These are phyloP conservation scores for Neosilurus mollespiculum DNA, from an alignment of 2,797 vertebrate species.

Conservation along the genomic window DNA sequence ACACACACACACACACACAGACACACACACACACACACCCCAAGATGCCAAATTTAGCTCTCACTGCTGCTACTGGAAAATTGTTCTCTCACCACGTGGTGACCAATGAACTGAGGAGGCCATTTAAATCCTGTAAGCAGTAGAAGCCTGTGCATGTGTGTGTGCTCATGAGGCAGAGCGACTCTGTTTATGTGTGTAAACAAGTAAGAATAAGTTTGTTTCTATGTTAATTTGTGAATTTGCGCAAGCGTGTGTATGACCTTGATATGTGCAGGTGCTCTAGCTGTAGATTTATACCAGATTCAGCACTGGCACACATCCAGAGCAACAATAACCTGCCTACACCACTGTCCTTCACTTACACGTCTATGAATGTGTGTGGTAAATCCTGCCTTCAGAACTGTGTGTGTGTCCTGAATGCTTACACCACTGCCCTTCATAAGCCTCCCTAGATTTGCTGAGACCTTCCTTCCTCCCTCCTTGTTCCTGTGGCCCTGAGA, in stretches of 20 bases:
- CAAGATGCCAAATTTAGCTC: constrained; percentile 39
- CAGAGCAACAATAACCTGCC: constrained; percentile 28
- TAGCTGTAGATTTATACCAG: constrained; percentile 23
- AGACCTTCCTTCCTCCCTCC: constrained; percentile 14
- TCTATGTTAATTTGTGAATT: constrained; percentile 5
- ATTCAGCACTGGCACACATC: constrained; percentile 19
- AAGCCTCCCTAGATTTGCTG: constrained; percentile 39
- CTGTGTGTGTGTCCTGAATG: constrained; percentile 38
- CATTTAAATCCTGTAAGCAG: constrained; percentile 60
- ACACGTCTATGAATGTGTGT: constrained; percentile 15
- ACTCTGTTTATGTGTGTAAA: not conserved
- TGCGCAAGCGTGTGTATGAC: constrained; percentile 21
- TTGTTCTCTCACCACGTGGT: constrained; percentile 48
- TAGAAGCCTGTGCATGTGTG: constrained; percentile 42
- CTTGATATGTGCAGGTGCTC: constrained; percentile 21
- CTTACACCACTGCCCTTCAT: constrained; percentile 35
- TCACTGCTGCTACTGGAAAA: constrained; percentile 39
- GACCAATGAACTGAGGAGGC: constrained; percentile 59
- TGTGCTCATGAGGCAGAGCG: not conserved
- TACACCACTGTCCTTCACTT: constrained; percentile 9
- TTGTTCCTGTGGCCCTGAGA: constrained; percentile 26
- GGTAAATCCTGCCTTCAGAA: constrained; percentile 20
- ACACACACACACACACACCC: not conserved
- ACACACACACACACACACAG: constrained; percentile 6
- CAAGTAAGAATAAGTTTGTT: constrained; percentile 46